phyloP scores from a whole-genome alignment of 2,797 vertebrate species.

The Micropoecilia bifurca region DNA sequence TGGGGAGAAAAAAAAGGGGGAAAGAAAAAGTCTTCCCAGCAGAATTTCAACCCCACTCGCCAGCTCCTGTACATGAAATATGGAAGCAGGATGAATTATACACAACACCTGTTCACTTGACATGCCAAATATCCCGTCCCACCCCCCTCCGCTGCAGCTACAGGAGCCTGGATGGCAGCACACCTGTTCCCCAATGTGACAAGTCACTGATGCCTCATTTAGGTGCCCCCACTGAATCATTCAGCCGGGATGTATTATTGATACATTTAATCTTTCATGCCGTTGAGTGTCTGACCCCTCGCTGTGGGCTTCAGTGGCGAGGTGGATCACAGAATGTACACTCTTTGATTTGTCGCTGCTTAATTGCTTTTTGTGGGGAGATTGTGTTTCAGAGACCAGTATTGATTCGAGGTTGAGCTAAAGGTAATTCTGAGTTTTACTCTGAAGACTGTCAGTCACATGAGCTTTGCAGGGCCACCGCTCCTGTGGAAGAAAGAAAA shows the following conservation, averaged over 20 bases:
- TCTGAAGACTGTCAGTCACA: constrained; percentile 47
- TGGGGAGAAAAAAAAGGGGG: constrained; percentile 8
- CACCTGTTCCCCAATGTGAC: constrained; percentile 79
- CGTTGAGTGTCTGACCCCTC: constrained; percentile 66
- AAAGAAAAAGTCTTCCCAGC: constrained; percentile 24
- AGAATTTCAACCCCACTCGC: constrained; percentile 44
- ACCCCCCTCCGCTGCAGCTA: constrained; percentile 42
- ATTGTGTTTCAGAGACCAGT: constrained; percentile 38
- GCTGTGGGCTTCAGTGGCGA: constrained; percentile 27
- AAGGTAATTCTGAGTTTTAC: constrained; percentile 55
- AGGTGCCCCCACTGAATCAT: constrained; percentile 56
- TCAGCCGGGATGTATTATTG: constrained; percentile 73
- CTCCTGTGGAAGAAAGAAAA: constrained; percentile 35
- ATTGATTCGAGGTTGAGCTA: constrained; percentile 62
- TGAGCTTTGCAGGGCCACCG: constrained; percentile 21
- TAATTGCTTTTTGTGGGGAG: constrained; percentile 57
- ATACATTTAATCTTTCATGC: constrained; percentile 73
- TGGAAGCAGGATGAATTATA: constrained; percentile 84
- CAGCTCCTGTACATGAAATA: constrained; percentile 76
- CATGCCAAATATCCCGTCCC: constrained; percentile 71
- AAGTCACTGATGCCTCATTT: constrained; percentile 69
- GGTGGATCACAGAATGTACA: constrained; percentile 51
- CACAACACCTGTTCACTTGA: constrained; percentile 83
- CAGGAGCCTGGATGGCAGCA: constrained; percentile 53
- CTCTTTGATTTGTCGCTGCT: constrained; percentile 62